Evolutionary conservation across 2,888 invertebrate genomes (phyloP), one percentile per base, ranked within the genome.

Genomic region (Falcaria lacertinaria): DNA sequence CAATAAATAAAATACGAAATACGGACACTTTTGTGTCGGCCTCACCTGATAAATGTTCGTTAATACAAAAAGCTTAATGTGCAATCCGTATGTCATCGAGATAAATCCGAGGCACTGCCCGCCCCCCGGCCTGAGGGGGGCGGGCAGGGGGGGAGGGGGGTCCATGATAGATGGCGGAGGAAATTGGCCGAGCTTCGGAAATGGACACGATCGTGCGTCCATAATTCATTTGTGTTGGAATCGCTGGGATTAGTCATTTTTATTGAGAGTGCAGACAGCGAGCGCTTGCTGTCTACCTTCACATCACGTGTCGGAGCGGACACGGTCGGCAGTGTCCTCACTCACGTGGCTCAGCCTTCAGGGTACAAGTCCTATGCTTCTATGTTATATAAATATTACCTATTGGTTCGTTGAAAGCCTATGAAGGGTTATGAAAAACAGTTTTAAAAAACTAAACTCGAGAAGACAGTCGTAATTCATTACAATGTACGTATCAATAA

Each of bases 131-230:
- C 13, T 11, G n/a, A n/a, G n/a, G n/a, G n/a, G n/a, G n/a, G n/a
- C 16, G 13, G 7, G n/a, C 15, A 6, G 13, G n/a, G 36, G n/a
- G 36, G 34, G 35, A 37, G 41, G 34, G 36, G 15, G 42, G 25
- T 13, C 49, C 60, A 52, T 66, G 66, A 69, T 66, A 56, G 69
- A 69, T 65, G 58, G 48, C 45, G 45, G 48, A 58, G 69, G 68
- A 68, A 68, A 69, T 66, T 58, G 69, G 58, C 51, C 62, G 51
- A 50, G 39, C 60, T 48, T 53, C 58, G 67, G 64, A 67, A 64
- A 60, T 59, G 56, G 56, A 43, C 51, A 53, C 57, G 48, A 49
- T 57, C 42, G 37, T 33, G 37, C 43, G 39, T 4, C 25, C 34
- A 42, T 39, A 54, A 58, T 55, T 59, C 64, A 65, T 62, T 57